Conservation (phyloP, 2,797 vertebrate genomes). For the Gallinago stenura region DNA sequence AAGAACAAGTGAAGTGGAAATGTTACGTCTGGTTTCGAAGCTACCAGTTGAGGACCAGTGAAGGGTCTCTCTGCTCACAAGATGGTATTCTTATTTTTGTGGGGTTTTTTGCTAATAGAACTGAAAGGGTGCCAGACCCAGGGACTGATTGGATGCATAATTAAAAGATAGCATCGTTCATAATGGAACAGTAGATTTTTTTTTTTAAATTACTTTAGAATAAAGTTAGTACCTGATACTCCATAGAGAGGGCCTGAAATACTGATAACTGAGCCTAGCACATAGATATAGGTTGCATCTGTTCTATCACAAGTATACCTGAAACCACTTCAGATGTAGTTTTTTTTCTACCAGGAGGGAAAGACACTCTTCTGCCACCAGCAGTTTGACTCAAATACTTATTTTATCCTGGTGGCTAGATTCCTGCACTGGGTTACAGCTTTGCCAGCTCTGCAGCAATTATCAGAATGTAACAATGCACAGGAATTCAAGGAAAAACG, state of each 20-base stretch:
- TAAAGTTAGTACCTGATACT: not conserved
- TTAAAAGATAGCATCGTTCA: not conserved
- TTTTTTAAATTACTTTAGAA: not conserved
- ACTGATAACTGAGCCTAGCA: not conserved
- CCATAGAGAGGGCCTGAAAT: not conserved
- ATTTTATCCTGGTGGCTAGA: not conserved
- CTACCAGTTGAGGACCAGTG: not conserved
- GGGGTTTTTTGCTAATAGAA: not conserved
- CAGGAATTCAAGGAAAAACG: not conserved
- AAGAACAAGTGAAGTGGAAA: not conserved
- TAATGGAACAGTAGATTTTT: not conserved
- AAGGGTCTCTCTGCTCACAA: not conserved
- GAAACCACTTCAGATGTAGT: not conserved
- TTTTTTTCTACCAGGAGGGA: not conserved
- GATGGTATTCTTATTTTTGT: not conserved
- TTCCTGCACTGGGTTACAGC: not conserved
- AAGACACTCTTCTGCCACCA: not conserved
- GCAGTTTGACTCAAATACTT: not conserved
- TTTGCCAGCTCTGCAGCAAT: not conserved
- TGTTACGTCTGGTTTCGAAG: not conserved
- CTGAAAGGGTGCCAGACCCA: not conserved
- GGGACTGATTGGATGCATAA: not conserved
- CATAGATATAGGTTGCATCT: not conserved
- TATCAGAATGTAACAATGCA: not conserved
- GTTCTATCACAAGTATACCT: not conserved